Evolutionary conservation across 2,888 invertebrate species (phyloP).

Genomic region (Nezara viridula): DNA sequence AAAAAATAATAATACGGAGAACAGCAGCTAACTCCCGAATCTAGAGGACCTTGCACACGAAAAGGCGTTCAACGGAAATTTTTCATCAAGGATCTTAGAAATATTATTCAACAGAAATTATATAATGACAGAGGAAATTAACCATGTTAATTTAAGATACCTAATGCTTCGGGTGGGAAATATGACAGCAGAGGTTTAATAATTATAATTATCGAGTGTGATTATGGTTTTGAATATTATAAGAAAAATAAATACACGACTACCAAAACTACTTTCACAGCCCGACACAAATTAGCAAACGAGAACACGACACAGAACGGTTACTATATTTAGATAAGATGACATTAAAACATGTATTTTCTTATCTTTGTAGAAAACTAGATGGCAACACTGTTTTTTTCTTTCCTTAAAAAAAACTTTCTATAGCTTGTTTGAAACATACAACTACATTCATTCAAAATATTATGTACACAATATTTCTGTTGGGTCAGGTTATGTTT

Average conservation of each 20-base stretch:
- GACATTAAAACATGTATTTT: neutral
- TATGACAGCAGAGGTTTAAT: neutral
- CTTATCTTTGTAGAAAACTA: conserved; percentile 8
- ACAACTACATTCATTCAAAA: no score
- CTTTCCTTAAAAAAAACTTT: neutral
- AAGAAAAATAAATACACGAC: neutral
- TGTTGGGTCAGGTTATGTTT: no score
- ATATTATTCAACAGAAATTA: neutral
- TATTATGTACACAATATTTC: no score
- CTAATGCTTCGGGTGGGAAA: neutral
- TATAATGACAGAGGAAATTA: neutral
- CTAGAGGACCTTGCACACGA: neutral
- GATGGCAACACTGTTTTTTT: neutral
- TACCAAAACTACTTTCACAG: neutral
- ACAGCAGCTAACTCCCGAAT: no score
- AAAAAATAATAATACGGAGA: no score
- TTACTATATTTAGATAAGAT: conserved; percentile 3
- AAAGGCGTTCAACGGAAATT: neutral
- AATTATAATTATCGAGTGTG: no score
- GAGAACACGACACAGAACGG: neutral
- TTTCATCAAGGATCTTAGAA: neutral
- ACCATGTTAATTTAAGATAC: neutral
- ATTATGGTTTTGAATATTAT: no score
- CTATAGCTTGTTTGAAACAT: no score
- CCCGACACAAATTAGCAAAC: neutral